These are phyloP conservation scores for Hyposoter dolosus DNA, from an alignment of 2,888 invertebrate genomes.

Conservation along the genomic window DNA sequence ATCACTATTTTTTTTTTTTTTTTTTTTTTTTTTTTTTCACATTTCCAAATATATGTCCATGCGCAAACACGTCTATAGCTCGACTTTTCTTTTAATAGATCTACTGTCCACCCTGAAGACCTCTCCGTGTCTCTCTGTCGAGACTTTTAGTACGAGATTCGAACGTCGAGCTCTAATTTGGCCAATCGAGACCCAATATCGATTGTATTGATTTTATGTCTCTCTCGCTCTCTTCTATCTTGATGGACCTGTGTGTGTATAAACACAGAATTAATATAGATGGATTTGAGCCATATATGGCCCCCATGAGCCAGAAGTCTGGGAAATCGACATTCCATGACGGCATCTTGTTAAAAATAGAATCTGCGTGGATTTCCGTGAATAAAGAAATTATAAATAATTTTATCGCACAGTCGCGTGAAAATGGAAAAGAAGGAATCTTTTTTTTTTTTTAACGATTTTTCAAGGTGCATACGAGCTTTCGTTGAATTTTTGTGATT, in stretches of 20 bases:
- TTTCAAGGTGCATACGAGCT: too few species aligned
- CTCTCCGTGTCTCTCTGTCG: slow-evolving; percentile 15
- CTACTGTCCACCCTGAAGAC: slow-evolving; percentile 1
- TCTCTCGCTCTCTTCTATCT: background rate
- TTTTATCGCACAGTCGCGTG: background rate
- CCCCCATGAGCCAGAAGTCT: background rate
- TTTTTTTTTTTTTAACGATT: too few species aligned
- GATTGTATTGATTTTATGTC: slow-evolving; percentile 30
- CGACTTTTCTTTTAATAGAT: slow-evolving; percentile 12
- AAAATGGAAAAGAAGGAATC: too few species aligned
- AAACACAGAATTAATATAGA: background rate
- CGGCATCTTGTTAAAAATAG: slow-evolving; percentile 24
- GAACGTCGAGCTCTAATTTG: slow-evolving; percentile 46
- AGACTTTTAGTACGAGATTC: slow-evolving; percentile 46
- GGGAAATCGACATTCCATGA: slow-evolving; percentile 16
- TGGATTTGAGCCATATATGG: background rate
- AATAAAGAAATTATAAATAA: background rate
- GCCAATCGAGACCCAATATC: slow-evolving; percentile 46
- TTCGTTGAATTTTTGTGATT: background rate
- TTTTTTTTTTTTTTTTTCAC: too few species aligned
- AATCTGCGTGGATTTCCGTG: slow-evolving; percentile 16
- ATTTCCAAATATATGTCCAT: background rate
- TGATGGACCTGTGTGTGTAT: background rate
- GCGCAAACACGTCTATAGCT: background rate
- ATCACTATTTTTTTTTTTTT: background rate